Conservation (phyloP, 2,797 vertebrate genomes). For the Mus caroli region DNA sequence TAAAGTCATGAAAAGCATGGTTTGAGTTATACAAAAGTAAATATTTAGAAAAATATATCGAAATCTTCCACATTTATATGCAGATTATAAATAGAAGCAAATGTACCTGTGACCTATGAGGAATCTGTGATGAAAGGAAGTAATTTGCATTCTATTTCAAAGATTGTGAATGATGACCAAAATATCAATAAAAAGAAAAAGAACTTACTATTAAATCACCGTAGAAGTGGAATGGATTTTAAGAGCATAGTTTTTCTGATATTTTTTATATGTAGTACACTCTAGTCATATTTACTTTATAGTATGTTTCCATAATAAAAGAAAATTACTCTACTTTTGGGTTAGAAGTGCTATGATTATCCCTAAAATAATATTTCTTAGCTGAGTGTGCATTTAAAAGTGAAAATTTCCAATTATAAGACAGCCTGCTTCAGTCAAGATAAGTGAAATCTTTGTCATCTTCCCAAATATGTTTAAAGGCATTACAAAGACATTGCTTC, state of each 20-base stretch:
- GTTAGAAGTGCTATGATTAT: not conserved
- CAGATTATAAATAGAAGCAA: slow-evolving; percentile 61
- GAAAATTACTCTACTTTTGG: slow-evolving; percentile 66
- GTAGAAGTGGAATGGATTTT: slow-evolving; percentile 73
- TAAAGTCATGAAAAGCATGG: not conserved
- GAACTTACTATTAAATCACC: slow-evolving; percentile 71
- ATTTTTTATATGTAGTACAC: slow-evolving; percentile 78
- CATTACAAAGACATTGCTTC: not conserved
- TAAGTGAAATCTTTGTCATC: slow-evolving; percentile 17
- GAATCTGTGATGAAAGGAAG: slow-evolving; percentile 19
- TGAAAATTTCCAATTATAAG: not conserved
- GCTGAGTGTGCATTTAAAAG: slow-evolving; percentile 27
- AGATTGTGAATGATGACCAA: slow-evolving; percentile 63
- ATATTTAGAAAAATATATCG: not conserved
- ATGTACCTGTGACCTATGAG: not conserved
- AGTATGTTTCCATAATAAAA: slow-evolving; percentile 80
- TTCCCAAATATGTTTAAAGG: slow-evolving; percentile 1
- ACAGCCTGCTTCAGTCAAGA: not conserved
- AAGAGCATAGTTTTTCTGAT: slow-evolving; percentile 76
- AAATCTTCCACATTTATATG: slow-evolving; percentile 54
- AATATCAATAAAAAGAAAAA: slow-evolving; percentile 69
- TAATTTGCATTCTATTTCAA: slow-evolving; percentile 47
- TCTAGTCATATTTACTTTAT: slow-evolving; percentile 75
- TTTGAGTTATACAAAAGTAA: slow-evolving; percentile 57
- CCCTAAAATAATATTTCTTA: not conserved